A percentile compares a stretch with the other conserved stretches of the same genome.
Evolutionary conservation across 2,797 vertebrate species (phyloP).

Genomic region (Peromyscus melanophrys): DNA sequence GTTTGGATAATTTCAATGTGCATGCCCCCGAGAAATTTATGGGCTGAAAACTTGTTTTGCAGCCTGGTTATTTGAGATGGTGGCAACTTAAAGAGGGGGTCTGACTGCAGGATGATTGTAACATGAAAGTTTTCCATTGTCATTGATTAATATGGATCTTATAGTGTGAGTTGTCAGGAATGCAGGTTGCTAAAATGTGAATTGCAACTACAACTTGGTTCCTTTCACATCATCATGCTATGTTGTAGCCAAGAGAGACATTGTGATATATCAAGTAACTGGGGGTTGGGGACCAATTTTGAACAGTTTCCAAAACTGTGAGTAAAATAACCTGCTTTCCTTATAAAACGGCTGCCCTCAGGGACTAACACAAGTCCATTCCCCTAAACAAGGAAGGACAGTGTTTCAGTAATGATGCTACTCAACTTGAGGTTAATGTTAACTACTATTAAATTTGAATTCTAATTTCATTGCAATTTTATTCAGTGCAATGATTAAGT

Average conservation of each 20-base stretch:
- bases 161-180: not conserved
- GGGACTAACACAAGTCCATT: not conserved
- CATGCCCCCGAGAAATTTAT: not conserved
- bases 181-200: not conserved
- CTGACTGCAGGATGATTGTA: not conserved
- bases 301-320: not conserved
- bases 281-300: not conserved
- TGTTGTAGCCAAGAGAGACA: accelerated
- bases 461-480: not conserved
- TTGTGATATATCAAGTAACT: not conserved
- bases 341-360: not conserved
- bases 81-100: not conserved
- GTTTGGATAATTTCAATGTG: not conserved
- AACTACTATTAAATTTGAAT: not conserved
- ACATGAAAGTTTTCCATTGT: not conserved
- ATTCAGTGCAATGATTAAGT: not conserved
- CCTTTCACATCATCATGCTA: too few relatives aligned
- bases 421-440: not conserved
- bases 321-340: not conserved
- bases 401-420: not conserved
- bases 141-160: not conserved
- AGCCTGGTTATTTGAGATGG: too few relatives aligned
- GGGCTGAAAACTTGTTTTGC: too few relatives aligned
- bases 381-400: not conserved
- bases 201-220: accelerated